Evolutionary conservation across 2,797 vertebrate genomes (phyloP), one percentile per base, ranked within the genome.

Genomic region (Dryobates pubescens): DNA sequence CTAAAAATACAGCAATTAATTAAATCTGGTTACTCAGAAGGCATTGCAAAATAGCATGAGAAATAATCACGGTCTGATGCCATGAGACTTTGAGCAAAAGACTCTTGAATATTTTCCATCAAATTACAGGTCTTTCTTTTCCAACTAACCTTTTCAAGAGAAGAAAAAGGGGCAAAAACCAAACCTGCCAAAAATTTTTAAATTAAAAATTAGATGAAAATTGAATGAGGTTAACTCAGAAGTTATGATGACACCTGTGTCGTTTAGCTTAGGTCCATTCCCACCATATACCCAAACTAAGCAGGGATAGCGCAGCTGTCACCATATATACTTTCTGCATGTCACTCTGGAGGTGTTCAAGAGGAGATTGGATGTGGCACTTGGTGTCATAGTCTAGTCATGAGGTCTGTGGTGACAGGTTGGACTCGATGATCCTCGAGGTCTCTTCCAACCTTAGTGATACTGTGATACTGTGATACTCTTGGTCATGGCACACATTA

Each of bases 1-100:
- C 54, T 86, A 68, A 95, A 95, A 95, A 62, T 68, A 64, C 19
- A 76, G 16, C 32, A 54, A 3, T 83, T 83, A 81, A 81, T 41
- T 70, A 70, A 88, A 82, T 75, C n/a, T 76, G 11, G 6, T 90
- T 90, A 67, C 41, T 85, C 82, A 78, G 57, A 71, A 87, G 17
- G 32, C 16, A 64, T 16, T 38, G 36, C 19, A 81, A 68, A 86
- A 24, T 27, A 76, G 6, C 7, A n/a, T 3, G 64, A 27, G 58
- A 88, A 89, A 70, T 63, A 86, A 85, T 70, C 83, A 78, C 38
- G 17, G 14, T 17, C 24, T 41, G 22, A 49, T 79, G 9, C 16
- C 13, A 10, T 43, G 8, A 53, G 10, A 62, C 4, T 83, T 85
- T 80, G 24, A 82, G 32, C 24, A 76, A 43, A 43, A 61, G 20